Conservation (phyloP, 2,888 invertebrate genomes). For the Sycophila texana region DNA sequence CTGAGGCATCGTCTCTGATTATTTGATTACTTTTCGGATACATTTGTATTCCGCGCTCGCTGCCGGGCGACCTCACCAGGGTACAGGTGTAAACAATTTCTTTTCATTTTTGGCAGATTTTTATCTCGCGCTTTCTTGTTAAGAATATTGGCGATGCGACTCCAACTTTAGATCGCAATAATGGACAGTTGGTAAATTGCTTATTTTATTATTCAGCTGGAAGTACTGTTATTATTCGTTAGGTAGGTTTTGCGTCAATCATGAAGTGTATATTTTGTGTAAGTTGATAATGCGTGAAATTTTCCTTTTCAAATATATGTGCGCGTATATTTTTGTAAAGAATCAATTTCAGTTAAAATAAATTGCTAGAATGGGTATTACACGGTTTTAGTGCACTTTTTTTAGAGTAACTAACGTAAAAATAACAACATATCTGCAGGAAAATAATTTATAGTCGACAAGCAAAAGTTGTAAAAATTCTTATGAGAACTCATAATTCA, state of each 20-base stretch:
- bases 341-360: too few relatives aligned
- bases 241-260: background rate
- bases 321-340: background rate
- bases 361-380: too few relatives aligned
- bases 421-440: background rate
- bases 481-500: slow-evolving; percentile 8
- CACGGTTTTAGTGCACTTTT: too few relatives aligned
- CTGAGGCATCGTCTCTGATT: slow-evolving; percentile 43
- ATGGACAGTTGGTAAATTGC: too few relatives aligned
- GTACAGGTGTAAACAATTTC: slow-evolving; percentile 50
- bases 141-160: too few relatives aligned
- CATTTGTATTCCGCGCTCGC: slow-evolving; percentile 30
- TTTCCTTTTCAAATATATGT: background rate
- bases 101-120: slow-evolving; percentile 18
- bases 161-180: background rate
- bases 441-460: background rate
- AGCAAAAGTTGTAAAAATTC: slow-evolving; percentile 8
- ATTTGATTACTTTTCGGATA: slow-evolving; percentile 54
- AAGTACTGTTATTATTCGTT: too few relatives aligned
- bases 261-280: too few relatives aligned
- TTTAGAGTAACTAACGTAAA: too few relatives aligned
- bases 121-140: slow-evolving; percentile 16
- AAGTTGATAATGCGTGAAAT: too few relatives aligned
- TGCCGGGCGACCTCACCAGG: background rate
- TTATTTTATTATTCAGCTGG: too few relatives aligned